Base-by-base conservation (phyloP, 2,113 vertebrate species). In the Bucco capensis region DNA sequence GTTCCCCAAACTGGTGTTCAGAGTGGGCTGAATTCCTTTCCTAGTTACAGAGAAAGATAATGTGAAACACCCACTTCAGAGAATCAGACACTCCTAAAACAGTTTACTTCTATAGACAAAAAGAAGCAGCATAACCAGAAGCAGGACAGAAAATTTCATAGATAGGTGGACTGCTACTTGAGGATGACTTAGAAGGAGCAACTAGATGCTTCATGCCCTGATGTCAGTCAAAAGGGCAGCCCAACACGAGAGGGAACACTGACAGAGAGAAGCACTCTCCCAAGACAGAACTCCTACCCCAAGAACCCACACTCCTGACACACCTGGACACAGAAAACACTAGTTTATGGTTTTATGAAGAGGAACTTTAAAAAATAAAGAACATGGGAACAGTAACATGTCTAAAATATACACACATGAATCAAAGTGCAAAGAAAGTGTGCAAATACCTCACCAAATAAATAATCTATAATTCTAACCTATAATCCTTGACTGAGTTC, bases 221-320 rank as follows among this genome's bases (percentile, higher is more conserved):
- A 2, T 10, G 14, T 12, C 38, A 33, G 58, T 3, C 19, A 5
- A 9, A 19, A 75, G 80, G 69, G 49, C 71, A 75, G 79, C 50
- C 57, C 25, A 24, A 16, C 54, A 11, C 24, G 12, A 51, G 79
- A 85, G 85, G 83, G 72, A 90, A 72, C 2, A 4, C 50, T 0
- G 6, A 51, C 65, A 22, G 37, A 69, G 47, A 49, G 37, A 65
- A 71, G 56, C 2, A 0, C 0, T 2, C 0, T 31, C 24, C 37
- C 78, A 47, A 8, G 30, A 5, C 4, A 15, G 25, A 30, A 42
- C 42, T 64, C 37, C 23, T 11, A 9, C 44, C 33, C 10, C 19
- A 46, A 30, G 44, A 84, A 66, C 5, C 12, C 16, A 6, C 0
- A 42, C 50, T 50, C 0, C 0, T 49, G 38, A 24, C 14, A 5